Evolutionary conservation across 2,888 invertebrate species (phyloP), one percentile per base, ranked within the genome.

Genomic region (Bembecia ichneumoniformis): DNA sequence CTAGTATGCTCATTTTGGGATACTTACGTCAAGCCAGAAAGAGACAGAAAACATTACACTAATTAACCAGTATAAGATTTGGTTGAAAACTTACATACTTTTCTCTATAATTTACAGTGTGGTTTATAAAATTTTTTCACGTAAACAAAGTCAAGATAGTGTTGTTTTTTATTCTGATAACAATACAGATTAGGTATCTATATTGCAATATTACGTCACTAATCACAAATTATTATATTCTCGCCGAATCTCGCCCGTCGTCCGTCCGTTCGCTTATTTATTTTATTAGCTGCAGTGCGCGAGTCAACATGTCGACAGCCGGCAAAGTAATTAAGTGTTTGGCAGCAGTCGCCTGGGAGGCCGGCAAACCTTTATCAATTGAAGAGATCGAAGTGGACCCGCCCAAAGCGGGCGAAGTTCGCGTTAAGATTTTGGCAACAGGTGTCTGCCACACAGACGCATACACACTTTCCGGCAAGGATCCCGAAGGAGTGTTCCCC

Each of bases 331-430:
- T 99, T 59, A 92, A 90, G 65, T 99, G 99, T 77, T 91, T 90
- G 69, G 99, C 99, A 16, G 99, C 98, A 1, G 96, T 99, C 14
- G 98, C 99, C 3, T 99, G 99, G 99, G 94, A 92, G 63, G 92
- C 96, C 48, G 97, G 97, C 59, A 90, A 96, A 68, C 95, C 97
- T 5, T 87, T 99, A 20, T 90, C 91, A 1, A 90, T 99, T 48
- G 99, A 99, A 84, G 94, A 93, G 49, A 90, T 99, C 51, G 94
- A 97, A 82, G 99, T 99, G 0, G 96, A 93, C 14, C 96, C 98
- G 7, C 99, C 99, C 0, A 94, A 94, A 75, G 93, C 94, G 0
- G 94, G 96, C 55, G 99, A 99, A 91, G 97, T 96, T 13, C 91
- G 95, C 47, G 88, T 96, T 10, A 92, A 94, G 81, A 90, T 97